phyloP scores from a whole-genome alignment of 2,888 invertebrate genomes.

The Nemapogon koenigi region DNA sequence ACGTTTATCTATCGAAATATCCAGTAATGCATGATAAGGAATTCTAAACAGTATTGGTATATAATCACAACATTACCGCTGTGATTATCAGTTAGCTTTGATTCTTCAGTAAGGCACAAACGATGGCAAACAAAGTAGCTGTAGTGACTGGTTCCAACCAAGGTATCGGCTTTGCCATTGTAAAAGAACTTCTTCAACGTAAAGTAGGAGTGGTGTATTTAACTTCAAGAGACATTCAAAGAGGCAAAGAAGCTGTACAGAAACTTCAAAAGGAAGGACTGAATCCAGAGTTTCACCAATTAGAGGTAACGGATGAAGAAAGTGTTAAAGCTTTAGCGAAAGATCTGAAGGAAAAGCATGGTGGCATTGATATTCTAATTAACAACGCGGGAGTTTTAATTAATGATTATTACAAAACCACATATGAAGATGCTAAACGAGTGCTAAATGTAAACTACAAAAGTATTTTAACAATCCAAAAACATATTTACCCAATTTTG shows the following conservation, averaged over 20 bases:
- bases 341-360: conserved; percentile 21
- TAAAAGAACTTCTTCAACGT: conserved; percentile 63
- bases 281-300: conserved; percentile 27
- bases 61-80: too few species aligned
- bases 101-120: too few species aligned
- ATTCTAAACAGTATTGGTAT: too few species aligned
- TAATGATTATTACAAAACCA: conserved; percentile 16
- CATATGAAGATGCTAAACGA: conserved; percentile 22
- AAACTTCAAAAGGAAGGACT: conserved; percentile 52
- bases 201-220: conserved; percentile 69
- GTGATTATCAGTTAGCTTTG: too few species aligned
- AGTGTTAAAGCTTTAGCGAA: conserved; percentile 22
- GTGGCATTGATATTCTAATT: conserved; percentile 24
- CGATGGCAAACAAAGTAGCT: conserved; percentile 26
- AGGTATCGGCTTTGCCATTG: conserved; percentile 70
- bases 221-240: conserved; percentile 61
- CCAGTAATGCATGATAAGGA: too few species aligned
- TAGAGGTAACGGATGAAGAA: conserved; percentile 19
- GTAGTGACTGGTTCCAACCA: conserved; percentile 71
- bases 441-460: conserved; percentile 23
- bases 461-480: conserved; percentile 21
- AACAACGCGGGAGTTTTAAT: conserved; percentile 25
- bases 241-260: conserved; percentile 61
- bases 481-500: conserved; percentile 21
- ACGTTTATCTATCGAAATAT: too few species aligned